Conservation (phyloP, 2,888 invertebrate species). For the Chironomus riparius region DNA sequence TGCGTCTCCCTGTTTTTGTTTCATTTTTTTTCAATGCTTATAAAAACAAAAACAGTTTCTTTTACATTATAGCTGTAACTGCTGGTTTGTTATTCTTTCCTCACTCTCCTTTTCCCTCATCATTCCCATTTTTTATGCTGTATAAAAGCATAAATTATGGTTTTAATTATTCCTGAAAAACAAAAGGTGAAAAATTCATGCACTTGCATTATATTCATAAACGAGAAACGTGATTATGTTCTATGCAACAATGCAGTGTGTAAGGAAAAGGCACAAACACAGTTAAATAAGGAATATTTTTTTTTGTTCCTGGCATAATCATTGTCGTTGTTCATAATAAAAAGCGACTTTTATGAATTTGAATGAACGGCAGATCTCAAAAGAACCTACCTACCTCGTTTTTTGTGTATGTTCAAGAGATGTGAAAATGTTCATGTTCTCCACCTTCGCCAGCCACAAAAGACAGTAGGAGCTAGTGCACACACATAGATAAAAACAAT, state of each 20-base stretch:
- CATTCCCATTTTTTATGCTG: neutral
- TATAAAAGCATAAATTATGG: conserved; percentile 24
- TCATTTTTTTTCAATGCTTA: too few relatives aligned
- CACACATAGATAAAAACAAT: neutral
- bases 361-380: neutral
- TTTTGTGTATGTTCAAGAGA: neutral
- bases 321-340: neutral
- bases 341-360: neutral
- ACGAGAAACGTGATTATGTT: conserved; percentile 1
- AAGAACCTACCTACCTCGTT: neutral
- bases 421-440: neutral
- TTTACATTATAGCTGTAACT: too few relatives aligned
- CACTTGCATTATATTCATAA: conserved; percentile 9
- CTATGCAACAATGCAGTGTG: neutral
- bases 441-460: neutral
- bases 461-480: neutral
- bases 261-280: neutral
- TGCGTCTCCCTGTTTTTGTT: too few relatives aligned
- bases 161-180: conserved; percentile 22
- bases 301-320: neutral
- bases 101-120: too few relatives aligned
- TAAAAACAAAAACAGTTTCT: too few relatives aligned
- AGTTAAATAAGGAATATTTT: neutral
- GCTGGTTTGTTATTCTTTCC: too few relatives aligned
- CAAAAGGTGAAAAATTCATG: conserved; percentile 23